phyloP scores from a whole-genome alignment of 2,113 vertebrate genomes.

The Peucedramus taeniatus region DNA sequence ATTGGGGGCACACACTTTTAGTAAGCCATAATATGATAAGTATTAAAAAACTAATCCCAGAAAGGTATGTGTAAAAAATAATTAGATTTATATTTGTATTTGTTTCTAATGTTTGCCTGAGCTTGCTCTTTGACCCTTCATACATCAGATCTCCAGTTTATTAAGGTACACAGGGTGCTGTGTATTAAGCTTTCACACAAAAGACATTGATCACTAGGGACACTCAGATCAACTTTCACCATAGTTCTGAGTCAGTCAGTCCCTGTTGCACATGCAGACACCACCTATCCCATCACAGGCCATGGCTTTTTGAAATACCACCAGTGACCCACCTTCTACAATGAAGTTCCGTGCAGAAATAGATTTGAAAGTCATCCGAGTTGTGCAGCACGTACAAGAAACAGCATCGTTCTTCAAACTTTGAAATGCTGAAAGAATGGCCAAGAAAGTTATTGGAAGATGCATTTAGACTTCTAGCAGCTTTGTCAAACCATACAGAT shows the following conservation, averaged over 20 bases:
- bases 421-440: conserved; percentile 88
- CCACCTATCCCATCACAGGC: background rate
- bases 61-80: background rate
- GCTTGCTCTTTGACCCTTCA: background rate
- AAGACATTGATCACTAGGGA: background rate
- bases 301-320: background rate
- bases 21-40: background rate
- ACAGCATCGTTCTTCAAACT: conserved; percentile 95
- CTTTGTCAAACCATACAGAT: background rate
- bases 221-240: background rate
- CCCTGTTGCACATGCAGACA: background rate
- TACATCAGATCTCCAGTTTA: background rate
- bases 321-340: conserved; percentile 84
- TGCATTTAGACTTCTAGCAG: background rate
- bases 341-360: conserved; percentile 97
- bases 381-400: conserved; percentile 97
- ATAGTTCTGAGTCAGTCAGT: background rate
- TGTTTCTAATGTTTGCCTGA: background rate
- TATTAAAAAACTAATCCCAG: background rate
- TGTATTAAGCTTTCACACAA: background rate
- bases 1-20: background rate
- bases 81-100: background rate
- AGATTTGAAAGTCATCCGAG: conserved; percentile 97
- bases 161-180: background rate
- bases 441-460: background rate